Evolutionary conservation across 1,140 invertebrate genomes (phyloP).

Genomic region (Trissolcus basalis): DNA sequence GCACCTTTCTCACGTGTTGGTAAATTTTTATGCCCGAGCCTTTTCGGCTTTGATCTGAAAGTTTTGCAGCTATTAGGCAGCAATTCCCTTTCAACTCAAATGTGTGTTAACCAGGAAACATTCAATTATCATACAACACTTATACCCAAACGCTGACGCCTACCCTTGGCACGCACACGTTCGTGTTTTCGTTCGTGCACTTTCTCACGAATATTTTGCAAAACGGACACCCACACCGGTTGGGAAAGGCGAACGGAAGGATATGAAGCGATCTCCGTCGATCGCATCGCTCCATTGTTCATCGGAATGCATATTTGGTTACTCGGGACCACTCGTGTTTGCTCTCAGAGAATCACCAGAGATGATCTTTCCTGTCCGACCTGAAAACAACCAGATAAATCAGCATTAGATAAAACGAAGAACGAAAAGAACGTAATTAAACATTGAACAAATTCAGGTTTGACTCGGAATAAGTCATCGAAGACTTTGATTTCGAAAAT

Average conservation of each 20-base stretch:
- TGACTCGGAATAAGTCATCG: too few relatives aligned
- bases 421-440: too few relatives aligned
- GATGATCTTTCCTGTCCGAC: not conserved
- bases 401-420: too few relatives aligned
- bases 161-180: slow-evolving; percentile 19
- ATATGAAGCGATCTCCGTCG: slow-evolving; percentile 28
- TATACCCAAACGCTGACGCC: slow-evolving; percentile 23
- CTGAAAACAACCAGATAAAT: not conserved
- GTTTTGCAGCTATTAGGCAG: not conserved
- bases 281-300: slow-evolving; percentile 30
- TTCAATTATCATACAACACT: slow-evolving; percentile 26
- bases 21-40: too few relatives aligned
- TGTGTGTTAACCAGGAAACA: slow-evolving; percentile 29
- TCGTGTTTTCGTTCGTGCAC: slow-evolving; percentile 22
- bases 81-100: slow-evolving; percentile 14
- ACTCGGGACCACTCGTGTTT: slow-evolving; percentile 24
- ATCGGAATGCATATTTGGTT: slow-evolving; percentile 48
- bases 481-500: too few relatives aligned
- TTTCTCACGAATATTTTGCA: slow-evolving; percentile 56
- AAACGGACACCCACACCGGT: slow-evolving; percentile 40
- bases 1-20: too few relatives aligned
- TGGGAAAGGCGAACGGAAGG: slow-evolving; percentile 40
- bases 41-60: too few relatives aligned
- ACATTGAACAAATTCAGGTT: too few relatives aligned
- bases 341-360: slow-evolving; percentile 23